These are phyloP conservation scores for Dipodomys spectabilis DNA, from an alignment of 2,113 vertebrate species.

Conservation along the genomic window DNA sequence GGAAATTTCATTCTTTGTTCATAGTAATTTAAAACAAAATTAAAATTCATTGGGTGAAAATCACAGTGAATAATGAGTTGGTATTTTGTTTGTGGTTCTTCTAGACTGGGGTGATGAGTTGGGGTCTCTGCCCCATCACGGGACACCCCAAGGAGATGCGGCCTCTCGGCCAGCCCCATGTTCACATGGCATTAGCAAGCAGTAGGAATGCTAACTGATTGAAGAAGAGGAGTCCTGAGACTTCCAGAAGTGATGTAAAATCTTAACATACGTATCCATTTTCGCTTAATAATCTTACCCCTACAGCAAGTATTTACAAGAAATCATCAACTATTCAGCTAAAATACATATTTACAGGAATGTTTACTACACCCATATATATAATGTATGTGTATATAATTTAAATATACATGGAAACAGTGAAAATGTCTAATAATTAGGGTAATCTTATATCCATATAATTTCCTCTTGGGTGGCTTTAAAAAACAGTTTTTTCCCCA, in stretches of 20 bases:
- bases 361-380: not conserved
- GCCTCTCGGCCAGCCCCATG: accelerated
- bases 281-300: not conserved
- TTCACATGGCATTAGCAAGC: no score
- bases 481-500: not conserved
- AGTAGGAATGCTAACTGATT: not conserved
- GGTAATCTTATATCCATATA: not conserved
- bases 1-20: not conserved
- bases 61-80: not conserved
- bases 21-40: not conserved
- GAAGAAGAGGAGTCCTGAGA: not conserved
- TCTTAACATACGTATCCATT: not conserved
- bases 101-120: not conserved
- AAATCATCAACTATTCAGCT: not conserved
- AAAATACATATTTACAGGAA: not conserved
- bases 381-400: not conserved
- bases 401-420: not conserved
- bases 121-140: accelerated
- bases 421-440: not conserved
- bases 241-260: not conserved
- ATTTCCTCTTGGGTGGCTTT: not conserved
- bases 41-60: not conserved
- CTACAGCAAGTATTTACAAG: not conserved
- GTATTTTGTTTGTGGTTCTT: not conserved
- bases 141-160: accelerated